phyloP scores from a whole-genome alignment of 2,113 vertebrate species.

The Triplophysa rosa region DNA sequence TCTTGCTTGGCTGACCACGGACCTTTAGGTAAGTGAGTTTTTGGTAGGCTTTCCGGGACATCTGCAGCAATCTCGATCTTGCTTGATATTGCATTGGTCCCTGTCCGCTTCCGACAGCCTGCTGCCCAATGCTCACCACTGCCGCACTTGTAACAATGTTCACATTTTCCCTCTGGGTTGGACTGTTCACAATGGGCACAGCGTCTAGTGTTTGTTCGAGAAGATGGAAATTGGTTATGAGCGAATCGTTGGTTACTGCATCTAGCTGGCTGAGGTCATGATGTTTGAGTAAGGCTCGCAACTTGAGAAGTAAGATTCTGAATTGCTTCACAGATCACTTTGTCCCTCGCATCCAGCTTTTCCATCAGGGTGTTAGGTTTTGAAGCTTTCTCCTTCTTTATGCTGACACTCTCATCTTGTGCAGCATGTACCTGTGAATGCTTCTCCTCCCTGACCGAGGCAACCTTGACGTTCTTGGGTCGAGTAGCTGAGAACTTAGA shows the following conservation, averaged over 20 bases:
- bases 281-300: too few relatives aligned
- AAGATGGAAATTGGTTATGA: background rate
- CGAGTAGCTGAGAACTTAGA: background rate
- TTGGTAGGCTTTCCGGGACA: background rate
- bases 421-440: background rate
- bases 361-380: too few relatives aligned
- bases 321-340: too few relatives aligned
- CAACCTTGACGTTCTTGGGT: background rate
- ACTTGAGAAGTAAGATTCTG: too few relatives aligned
- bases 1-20: conserved; percentile 15
- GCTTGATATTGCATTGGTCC: conserved; percentile 1
- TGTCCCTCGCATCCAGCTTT: too few relatives aligned
- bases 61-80: background rate
- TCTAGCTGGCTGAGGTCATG: background rate
- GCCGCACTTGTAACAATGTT: too few relatives aligned
- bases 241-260: background rate
- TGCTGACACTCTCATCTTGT: too few relatives aligned
- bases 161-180: too few relatives aligned
- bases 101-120: too few relatives aligned
- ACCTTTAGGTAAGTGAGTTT: background rate
- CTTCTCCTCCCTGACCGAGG: background rate
- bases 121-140: conserved; percentile 6
- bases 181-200: too few relatives aligned
- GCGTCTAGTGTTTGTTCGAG: too few relatives aligned
- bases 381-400: too few relatives aligned